phyloP scores from a whole-genome alignment of 2,797 vertebrate genomes.

The Dallia pectoralis region DNA sequence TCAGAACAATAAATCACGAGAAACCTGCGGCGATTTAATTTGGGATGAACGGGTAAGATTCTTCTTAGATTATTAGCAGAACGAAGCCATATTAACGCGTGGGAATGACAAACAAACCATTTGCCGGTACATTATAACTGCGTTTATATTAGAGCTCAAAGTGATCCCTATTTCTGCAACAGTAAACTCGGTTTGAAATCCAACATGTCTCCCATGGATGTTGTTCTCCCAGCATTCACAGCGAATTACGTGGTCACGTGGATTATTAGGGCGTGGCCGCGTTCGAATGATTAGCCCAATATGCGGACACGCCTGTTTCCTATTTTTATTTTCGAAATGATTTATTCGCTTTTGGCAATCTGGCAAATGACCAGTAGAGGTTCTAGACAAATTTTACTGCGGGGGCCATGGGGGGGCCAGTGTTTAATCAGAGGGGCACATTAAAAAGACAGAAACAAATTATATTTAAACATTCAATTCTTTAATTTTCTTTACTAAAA shows the following conservation, averaged over 20 bases:
- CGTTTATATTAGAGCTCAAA: neutral
- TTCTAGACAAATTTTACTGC: no score
- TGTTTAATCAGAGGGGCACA: no score
- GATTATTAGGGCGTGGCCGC: constrained; percentile 13
- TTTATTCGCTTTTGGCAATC: no score
- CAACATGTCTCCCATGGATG: constrained; percentile 18
- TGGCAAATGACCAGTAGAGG: no score
- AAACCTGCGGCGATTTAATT: neutral
- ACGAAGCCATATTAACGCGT: neutral
- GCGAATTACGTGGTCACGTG: constrained; percentile 13
- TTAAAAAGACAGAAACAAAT: no score
- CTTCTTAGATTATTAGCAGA: neutral
- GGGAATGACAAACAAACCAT: neutral
- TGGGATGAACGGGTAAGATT: neutral
- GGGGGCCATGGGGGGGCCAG: no score
- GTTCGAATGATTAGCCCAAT: no score
- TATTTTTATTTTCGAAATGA: no score
- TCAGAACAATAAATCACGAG: neutral
- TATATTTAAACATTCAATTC: no score
- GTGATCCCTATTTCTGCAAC: neutral
- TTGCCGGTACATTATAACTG: neutral
- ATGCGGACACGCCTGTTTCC: no score
- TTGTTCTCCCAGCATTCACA: constrained; percentile 11
- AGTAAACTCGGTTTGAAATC: constrained; percentile 6
- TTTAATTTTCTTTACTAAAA: no score